These are phyloP conservation scores for Myoxocephalus aenaeus DNA, from an alignment of 2,797 vertebrate genomes.

Conservation along the genomic window DNA sequence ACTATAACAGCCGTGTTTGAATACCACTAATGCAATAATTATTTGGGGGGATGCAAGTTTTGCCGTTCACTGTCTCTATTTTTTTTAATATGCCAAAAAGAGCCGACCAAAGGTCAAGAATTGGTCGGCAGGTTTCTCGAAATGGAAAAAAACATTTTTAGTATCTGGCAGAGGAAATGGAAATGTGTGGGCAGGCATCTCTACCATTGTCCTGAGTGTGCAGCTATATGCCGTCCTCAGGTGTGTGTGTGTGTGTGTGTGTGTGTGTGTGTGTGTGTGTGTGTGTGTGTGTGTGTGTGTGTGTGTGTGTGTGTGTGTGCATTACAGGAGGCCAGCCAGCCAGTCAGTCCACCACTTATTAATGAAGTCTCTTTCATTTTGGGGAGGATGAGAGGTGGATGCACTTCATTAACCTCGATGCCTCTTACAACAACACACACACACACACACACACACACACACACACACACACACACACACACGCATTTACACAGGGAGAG, in stretches of 20 bases:
- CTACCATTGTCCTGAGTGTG: background rate
- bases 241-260: conserved; percentile 20
- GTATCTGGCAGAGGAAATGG: background rate
- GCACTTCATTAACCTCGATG: conserved; percentile 82
- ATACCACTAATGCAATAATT: background rate
- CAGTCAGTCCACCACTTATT: conserved; percentile 58
- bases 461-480: background rate
- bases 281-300: conserved; percentile 8
- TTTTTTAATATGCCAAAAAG: background rate
- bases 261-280: background rate
- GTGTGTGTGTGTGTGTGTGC: conserved; percentile 7
- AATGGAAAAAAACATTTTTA: background rate
- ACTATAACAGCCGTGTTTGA: background rate
- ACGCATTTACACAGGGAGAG: conserved; percentile 34
- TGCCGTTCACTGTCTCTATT: background rate
- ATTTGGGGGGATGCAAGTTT: background rate
- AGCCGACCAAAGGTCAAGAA: background rate
- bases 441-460: background rate
- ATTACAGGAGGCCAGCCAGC: background rate
- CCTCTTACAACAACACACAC: conserved; percentile 52
- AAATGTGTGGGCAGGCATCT: background rate
- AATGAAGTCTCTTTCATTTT: conserved; percentile 73
- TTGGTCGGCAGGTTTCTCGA: background rate
- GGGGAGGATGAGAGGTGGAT: conserved; percentile 70
- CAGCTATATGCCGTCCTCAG: conserved; percentile 15